phyloP scores from a whole-genome alignment of 2,113 vertebrate species.

The Xyrauchen texanus region DNA sequence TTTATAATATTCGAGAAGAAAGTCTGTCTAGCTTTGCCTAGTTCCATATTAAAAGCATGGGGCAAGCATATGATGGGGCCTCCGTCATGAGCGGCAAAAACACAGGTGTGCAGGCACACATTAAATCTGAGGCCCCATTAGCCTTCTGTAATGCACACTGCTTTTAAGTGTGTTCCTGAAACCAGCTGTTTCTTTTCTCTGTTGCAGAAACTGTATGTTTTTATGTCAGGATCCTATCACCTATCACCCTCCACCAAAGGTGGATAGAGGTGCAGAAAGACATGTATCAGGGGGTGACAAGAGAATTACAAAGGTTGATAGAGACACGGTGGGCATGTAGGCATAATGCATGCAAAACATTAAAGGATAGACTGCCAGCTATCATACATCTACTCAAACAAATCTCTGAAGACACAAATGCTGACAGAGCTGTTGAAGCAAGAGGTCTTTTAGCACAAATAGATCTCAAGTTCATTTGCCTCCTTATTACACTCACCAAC shows the following conservation, averaged over 20 bases:
- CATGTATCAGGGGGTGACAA: conserved; percentile 36
- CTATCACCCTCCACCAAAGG: conserved; percentile 41
- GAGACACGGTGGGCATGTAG: conserved; percentile 35
- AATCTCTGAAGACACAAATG: too few species aligned
- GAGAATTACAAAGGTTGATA: conserved; percentile 42
- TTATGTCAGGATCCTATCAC: conserved; percentile 44
- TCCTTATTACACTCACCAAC: background rate
- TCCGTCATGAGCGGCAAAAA: background rate
- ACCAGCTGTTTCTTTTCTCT: too few species aligned
- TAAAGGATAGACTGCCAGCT: conserved; percentile 37
- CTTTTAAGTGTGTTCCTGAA: conserved; percentile 12
- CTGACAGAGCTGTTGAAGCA: too few species aligned
- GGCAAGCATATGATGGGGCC: too few species aligned
- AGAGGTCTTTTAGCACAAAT: too few species aligned
- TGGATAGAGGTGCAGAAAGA: conserved; percentile 2
- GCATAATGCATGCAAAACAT: conserved; percentile 30
- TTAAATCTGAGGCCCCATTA: background rate
- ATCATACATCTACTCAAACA: conserved; percentile 28
- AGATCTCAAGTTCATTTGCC: too few species aligned
- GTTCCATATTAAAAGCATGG: too few species aligned
- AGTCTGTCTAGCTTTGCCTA: too few species aligned
- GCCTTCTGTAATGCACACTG: background rate
- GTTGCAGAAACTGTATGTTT: too few species aligned
- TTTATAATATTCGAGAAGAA: too few species aligned
- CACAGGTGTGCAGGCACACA: background rate